phyloP scores from a whole-genome alignment of 2,888 invertebrate species.

The Platycheirus albimanus region DNA sequence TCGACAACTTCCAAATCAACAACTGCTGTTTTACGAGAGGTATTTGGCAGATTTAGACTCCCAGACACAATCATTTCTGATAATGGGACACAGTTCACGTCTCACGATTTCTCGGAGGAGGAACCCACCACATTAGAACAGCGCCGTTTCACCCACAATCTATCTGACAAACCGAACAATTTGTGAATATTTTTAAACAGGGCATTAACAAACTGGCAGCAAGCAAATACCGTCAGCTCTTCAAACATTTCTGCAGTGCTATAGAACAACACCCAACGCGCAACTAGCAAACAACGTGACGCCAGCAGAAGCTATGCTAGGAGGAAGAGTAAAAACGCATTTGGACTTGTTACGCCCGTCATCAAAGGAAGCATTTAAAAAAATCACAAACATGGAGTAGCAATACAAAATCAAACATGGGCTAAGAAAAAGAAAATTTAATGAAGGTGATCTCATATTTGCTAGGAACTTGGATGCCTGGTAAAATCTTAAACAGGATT shows the following conservation, averaged over 20 bases:
- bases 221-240: conserved; percentile 7
- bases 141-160: conserved; percentile 71
- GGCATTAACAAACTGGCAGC: conserved; percentile 22
- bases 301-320: conserved; percentile 41
- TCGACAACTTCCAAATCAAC: conserved; percentile 25
- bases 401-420: conserved; percentile 19
- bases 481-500: background rate
- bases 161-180: conserved; percentile 75
- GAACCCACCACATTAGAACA: conserved; percentile 65
- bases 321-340: conserved; percentile 13
- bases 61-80: conserved; percentile 67
- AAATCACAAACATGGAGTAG: conserved; percentile 4
- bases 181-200: conserved; percentile 74
- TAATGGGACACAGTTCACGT: conserved; percentile 69
- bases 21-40: conserved; percentile 29
- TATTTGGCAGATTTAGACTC: conserved; percentile 47
- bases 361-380: background rate
- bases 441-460: conserved; percentile 8
- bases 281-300: conserved; percentile 35
- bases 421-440: conserved; percentile 7
- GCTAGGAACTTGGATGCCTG: conserved; percentile 16
- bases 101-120: conserved; percentile 55
- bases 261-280: conserved; percentile 33
- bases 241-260: conserved; percentile 32
- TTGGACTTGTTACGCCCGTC: conserved; percentile 3